Percentiles rank a stretch among this genome's conserved stretches.
Conservation (phyloP, 2,113 vertebrate genomes). For the Tragelaphus strepsiceros region DNA sequence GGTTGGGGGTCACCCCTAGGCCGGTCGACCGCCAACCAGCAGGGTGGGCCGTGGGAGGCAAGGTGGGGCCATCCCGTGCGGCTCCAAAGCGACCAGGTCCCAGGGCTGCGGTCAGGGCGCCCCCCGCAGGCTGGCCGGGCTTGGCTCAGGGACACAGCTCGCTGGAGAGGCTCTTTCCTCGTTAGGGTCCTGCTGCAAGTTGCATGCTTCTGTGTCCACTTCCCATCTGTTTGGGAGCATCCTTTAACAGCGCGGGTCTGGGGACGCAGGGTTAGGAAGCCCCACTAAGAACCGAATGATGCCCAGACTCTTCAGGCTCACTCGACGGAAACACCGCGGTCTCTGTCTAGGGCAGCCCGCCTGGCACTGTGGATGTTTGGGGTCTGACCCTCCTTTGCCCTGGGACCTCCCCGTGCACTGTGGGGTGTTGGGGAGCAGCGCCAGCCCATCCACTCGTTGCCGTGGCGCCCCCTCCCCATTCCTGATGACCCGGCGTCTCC, state of each 20-base stretch:
- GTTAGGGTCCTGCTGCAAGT: fast-evolving
- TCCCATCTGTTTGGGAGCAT: neutral
- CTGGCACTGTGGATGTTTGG: fast-evolving
- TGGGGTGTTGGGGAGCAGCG: fast-evolving
- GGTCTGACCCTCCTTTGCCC: fast-evolving
- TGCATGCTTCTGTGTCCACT: fast-evolving
- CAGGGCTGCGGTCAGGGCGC: fast-evolving
- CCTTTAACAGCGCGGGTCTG: fast-evolving
- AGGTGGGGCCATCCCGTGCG: fast-evolving
- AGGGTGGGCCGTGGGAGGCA: fast-evolving
- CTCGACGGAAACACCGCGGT: fast-evolving
- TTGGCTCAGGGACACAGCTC: neutral
- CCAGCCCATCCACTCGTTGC: fast-evolving
- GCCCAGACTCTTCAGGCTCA: fast-evolving
- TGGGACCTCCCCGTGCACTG: fast-evolving
- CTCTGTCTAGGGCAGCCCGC: fast-evolving
- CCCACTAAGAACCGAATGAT: fast-evolving
- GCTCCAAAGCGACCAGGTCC: neutral
- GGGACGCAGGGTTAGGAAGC: fast-evolving
- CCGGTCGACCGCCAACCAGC: fast-evolving
- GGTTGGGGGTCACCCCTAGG: fast-evolving
- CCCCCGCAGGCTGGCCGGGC: neutral
- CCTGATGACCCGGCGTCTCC: fast-evolving
- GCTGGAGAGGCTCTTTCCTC: fast-evolving
- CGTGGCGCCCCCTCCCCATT: neutral